Evolutionary conservation across 2,797 vertebrate genomes (phyloP).

Genomic region (Sebastes taczanowskii): DNA sequence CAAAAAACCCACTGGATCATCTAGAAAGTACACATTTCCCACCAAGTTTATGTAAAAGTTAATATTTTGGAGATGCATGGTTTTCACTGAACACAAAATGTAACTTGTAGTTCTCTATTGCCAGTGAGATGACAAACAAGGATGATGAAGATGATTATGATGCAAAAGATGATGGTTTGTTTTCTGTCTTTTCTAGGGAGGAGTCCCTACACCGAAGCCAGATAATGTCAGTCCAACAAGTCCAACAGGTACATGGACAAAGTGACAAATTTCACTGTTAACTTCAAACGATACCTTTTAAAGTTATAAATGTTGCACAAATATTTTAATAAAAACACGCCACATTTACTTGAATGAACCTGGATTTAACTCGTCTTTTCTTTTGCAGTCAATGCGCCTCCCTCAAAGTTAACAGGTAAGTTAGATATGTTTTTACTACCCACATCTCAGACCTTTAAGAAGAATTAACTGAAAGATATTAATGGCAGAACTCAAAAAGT

Average conservation of each 20-base stretch:
- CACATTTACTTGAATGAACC: not conserved
- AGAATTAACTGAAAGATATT: not conserved
- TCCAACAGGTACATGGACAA: constrained; percentile 27
- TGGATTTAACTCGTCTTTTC: not conserved
- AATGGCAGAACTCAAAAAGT: not conserved
- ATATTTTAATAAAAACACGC: not conserved
- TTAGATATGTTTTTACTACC: not conserved
- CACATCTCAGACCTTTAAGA: not conserved
- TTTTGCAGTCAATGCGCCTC: not conserved
- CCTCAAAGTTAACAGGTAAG: constrained; percentile 1
- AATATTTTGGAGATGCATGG: not conserved
- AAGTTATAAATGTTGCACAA: not conserved
- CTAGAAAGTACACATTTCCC: not conserved
- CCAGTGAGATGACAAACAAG: not conserved
- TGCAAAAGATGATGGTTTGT: not conserved
- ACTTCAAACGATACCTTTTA: not conserved
- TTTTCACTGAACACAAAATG: not conserved
- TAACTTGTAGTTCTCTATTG: not conserved
- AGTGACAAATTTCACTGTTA: not conserved
- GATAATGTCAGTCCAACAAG: not conserved
- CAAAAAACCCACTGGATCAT: not conserved
- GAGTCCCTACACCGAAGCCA: not conserved
- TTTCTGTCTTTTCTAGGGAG: constrained; percentile 31
- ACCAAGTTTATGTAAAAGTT: not conserved
- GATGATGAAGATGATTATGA: not conserved